Evolutionary conservation across 1,140 invertebrate genomes (phyloP), one percentile per base, ranked within the genome.

Genomic region (Helicoverpa armigera): DNA sequence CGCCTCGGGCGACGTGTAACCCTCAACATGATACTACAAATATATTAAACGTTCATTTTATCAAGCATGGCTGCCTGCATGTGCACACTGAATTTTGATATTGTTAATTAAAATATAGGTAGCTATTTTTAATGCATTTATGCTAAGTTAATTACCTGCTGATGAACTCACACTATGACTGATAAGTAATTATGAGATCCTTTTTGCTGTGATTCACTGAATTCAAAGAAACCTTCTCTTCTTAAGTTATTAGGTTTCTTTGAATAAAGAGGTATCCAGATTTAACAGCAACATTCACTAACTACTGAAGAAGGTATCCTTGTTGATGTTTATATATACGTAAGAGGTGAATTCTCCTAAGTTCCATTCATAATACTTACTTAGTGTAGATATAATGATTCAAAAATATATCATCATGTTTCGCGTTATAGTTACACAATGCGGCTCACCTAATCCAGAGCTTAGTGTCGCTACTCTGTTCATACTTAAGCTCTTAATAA

Each of bases 1-100:
- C 35, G 81, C 81, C 61, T 80, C 12, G 72, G 76, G 82, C 81
- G 79, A 82, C 78, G 78, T 56, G 56, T 80, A 60, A 75, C 73
- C 56, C 58, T 60, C 60, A 67, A 18, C 61, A 16, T 58, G 61
- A 58, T 70, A 65, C 69, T 80, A 67, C 75, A 77, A 67, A 77
- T 77, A 65, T 76, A 65, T 77, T 54, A 53, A 65, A 54, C 23
- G 51, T 67, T 65, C 56, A 77, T 53, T 77, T 77, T 54, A 77
- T 54, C 31, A 54, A 67, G 51, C 14, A 67, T 77, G 50, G 75
- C 23, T 67, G 56, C 7, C 43, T 77, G 51, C 60, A 77, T 53
- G 43, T 67, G 75, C 61, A 54, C 48, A 65, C 50, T 12, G 48
- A n/a, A 9, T 11, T 31, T 54, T 35, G 7, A 65, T 11, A 53